These are phyloP conservation scores for Actinia tenebrosa DNA, from an alignment of 64 coral and sea anemone species.

Conservation along the genomic window DNA sequence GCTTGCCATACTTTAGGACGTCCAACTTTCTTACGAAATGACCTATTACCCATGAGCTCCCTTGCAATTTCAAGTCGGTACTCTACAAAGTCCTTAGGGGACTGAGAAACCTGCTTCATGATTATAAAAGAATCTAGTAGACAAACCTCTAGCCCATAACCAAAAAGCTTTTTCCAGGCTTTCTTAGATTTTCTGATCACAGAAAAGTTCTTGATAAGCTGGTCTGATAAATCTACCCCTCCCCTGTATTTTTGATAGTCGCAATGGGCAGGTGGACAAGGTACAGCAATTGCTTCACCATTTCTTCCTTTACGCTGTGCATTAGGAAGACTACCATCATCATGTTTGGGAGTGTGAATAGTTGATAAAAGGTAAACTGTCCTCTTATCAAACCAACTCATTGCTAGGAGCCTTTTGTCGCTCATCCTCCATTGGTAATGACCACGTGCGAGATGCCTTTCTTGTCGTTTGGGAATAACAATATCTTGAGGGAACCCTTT, in stretches of 20 bases:
- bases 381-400: constrained; percentile 40
- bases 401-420: constrained; percentile 35
- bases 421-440: constrained; percentile 40
- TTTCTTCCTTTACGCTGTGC: constrained; percentile 13
- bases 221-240: constrained; percentile 15
- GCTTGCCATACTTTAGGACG: neutral
- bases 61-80: constrained; percentile 30
- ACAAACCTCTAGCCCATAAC: constrained; percentile 39
- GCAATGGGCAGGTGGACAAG: constrained; percentile 42
- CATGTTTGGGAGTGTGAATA: constrained; percentile 39
- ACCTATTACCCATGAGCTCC: constrained; percentile 21
- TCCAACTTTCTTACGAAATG: constrained; percentile 24
- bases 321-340: constrained; percentile 22
- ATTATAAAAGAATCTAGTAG: constrained; percentile 41
- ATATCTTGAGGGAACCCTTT: constrained; percentile 33
- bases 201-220: constrained; percentile 28
- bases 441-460: constrained; percentile 31
- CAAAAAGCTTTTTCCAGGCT: constrained; percentile 59
- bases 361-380: constrained; percentile 50
- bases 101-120: constrained; percentile 6
- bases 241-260: constrained; percentile 46
- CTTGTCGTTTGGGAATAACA: constrained; percentile 3
- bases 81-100: constrained; percentile 15
- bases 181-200: constrained; percentile 50
- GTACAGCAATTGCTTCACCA: constrained; percentile 17